phyloP scores from a whole-genome alignment of 2,888 invertebrate species.

The Rotaria sp. region DNA sequence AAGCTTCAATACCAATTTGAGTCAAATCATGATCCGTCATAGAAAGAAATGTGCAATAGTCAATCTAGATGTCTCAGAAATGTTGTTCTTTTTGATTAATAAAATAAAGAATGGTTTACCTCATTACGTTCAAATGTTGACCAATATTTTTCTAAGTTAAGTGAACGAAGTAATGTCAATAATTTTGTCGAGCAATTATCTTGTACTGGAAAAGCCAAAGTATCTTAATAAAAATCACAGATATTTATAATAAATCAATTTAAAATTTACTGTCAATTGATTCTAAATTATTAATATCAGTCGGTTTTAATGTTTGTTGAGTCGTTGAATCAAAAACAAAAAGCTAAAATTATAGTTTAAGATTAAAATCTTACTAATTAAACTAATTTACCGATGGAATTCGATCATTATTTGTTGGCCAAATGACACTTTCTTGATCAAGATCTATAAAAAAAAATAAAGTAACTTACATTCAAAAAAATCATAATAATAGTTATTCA shows the following conservation, averaged over 20 bases:
- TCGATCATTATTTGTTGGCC: not conserved
- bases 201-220: not conserved
- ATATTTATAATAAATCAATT: no score
- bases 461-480: not conserved
- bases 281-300: not conserved
- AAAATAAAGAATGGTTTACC: not conserved
- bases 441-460: not conserved
- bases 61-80: not conserved
- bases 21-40: slow-evolving; percentile 17
- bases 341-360: not conserved
- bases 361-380: no score
- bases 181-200: slow-evolving; percentile 15
- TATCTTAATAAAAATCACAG: not conserved
- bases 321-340: not conserved
- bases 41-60: slow-evolving; percentile 6
- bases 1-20: slow-evolving; percentile 29
- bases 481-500: not conserved
- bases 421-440: not conserved
- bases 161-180: slow-evolving; percentile 6
- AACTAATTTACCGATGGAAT: not conserved
- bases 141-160: slow-evolving; percentile 23
- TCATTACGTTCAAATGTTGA: slow-evolving; percentile 25
- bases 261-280: not conserved
- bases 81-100: no score
- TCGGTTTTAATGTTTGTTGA: slow-evolving; percentile 4